Evolutionary conservation across 2,888 invertebrate genomes (phyloP), one percentile per base, ranked within the genome.

Genomic region (Pachycephus smyrnensis): DNA sequence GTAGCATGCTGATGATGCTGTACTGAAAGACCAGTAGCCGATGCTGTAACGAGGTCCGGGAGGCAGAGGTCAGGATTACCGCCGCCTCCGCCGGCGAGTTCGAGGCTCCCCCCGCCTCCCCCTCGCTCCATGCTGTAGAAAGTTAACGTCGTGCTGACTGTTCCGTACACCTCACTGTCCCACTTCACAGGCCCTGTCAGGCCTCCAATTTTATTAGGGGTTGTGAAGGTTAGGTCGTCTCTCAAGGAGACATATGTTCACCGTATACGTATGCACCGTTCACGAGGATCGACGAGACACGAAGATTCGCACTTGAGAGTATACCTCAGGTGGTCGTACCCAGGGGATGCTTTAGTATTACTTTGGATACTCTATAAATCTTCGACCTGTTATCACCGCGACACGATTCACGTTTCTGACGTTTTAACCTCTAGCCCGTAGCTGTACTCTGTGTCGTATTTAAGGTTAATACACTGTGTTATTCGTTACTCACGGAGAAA

Each of bases 41-140:
- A 93, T 33, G 93, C 93, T 80, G 94, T 94, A 80, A 95, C 95
- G 85, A 96, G 93, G 92, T 96, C 96, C 88, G 96, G 96, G 76
- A 96, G 94, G 88, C 96, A 96, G 86, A 96, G 93, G 86, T 95
- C 94, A 88, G 94, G 94, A 92, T 95, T 89, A 69, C 88, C 88
- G 80, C 85, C 83, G 69, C 83, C 85, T 75, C 81, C 86, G 69
- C 87, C 88, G 84, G 88, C 87, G 86, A 89, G 88, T 89, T 91
- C 91, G 92, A 92, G 92, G 89, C 90, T 90, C 84, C 91, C 91
- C 86, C 90, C 91, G 88, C 88, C 88, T 85, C 88, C 90, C 88
- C 88, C 89, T 87, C 90, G 90, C 87, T 91, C 91, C 91, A 91
- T 91, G 80, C 90, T 91, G 88, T 91, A 91, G 88, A 90, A 91